phyloP scores from a whole-genome alignment of 1,140 invertebrate species.

The Macrotrachela quadricornifera region DNA sequence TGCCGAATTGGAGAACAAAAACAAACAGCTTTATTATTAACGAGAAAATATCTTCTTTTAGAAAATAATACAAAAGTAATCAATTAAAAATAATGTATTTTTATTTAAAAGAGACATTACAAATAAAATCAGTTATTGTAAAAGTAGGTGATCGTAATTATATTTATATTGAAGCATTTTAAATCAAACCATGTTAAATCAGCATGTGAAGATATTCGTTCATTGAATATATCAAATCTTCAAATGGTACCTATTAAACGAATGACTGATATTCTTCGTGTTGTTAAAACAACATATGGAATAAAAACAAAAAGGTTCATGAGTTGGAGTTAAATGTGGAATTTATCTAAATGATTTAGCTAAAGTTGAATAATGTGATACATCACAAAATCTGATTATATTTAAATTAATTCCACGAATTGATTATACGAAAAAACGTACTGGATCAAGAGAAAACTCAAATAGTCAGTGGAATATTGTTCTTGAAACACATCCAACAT shows the following conservation, averaged over 20 bases:
- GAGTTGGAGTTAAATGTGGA: constrained; percentile 75
- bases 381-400: constrained; percentile 83
- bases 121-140: constrained; percentile 83
- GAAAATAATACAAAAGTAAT: constrained; percentile 37
- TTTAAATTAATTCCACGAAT: constrained; percentile 80
- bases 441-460: constrained; percentile 40
- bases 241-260: constrained; percentile 98
- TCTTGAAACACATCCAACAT: background rate
- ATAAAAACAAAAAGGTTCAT: constrained; percentile 77
- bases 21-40: constrained; percentile 60
- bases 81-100: too few species aligned
- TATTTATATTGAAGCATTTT: constrained; percentile 86
- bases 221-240: constrained; percentile 57
- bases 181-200: constrained; percentile 92
- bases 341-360: constrained; percentile 92
- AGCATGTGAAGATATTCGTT: constrained; percentile 71
- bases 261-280: constrained; percentile 90
- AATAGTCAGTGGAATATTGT: constrained; percentile 29
- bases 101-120: constrained; percentile 56
- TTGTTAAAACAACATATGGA: constrained; percentile 73
- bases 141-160: constrained; percentile 82
- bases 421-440: constrained; percentile 71
- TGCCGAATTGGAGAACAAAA: constrained; percentile 92
- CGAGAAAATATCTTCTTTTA: constrained; percentile 77
- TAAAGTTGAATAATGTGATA: constrained; percentile 46